Evolutionary conservation across 1,140 invertebrate species (phyloP).

Genomic region (Drosophila ironensis): DNA sequence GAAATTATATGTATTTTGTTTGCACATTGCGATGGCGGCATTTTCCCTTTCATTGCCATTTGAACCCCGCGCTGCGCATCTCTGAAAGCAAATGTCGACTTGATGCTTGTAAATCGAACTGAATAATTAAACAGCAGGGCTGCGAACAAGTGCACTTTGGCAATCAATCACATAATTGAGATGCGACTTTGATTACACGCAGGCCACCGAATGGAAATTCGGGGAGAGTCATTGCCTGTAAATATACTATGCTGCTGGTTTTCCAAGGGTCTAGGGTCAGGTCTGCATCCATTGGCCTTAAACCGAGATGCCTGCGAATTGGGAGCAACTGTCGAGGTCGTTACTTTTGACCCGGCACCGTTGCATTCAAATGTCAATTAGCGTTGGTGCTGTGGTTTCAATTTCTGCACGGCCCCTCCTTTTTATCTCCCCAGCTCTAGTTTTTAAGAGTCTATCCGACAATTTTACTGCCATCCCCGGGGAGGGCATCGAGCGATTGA

Average conservation of each 20-base stretch:
- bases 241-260: not conserved
- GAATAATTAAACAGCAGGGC: constrained; percentile 18
- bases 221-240: not conserved
- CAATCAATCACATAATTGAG: constrained; percentile 36
- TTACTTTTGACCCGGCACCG: constrained; percentile 53
- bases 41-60: not conserved
- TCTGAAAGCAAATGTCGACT: constrained; percentile 2
- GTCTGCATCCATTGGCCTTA: constrained; percentile 37
- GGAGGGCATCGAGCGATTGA: constrained; percentile 18
- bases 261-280: constrained; percentile 17
- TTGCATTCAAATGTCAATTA: constrained; percentile 60
- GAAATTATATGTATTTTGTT: no score
- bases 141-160: constrained; percentile 1
- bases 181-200: constrained; percentile 34
- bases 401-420: constrained; percentile 23
- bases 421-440: constrained; percentile 55
- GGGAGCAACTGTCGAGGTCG: constrained; percentile 40
- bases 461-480: constrained; percentile 24
- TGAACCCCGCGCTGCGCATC: no score
- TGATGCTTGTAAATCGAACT: constrained; percentile 14
- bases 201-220: not conserved
- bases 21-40: no score
- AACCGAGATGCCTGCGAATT: constrained; percentile 24
- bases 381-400: constrained; percentile 63
- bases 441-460: constrained; percentile 42